These are phyloP conservation scores for Sander vitreus DNA, from an alignment of 2,113 vertebrate genomes.

Conservation along the genomic window DNA sequence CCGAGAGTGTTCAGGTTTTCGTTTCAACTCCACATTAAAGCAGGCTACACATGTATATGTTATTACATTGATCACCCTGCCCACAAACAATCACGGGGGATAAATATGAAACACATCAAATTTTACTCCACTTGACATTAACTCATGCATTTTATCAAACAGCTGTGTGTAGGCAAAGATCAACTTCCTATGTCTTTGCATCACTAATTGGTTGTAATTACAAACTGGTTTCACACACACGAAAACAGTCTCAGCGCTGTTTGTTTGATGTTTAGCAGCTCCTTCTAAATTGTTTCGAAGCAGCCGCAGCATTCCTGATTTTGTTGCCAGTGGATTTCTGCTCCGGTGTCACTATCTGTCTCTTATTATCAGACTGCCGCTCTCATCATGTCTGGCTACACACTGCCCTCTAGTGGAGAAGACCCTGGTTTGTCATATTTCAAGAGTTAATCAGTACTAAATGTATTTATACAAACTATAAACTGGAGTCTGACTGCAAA, in stretches of 20 bases:
- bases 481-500: neutral
- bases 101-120: conserved; percentile 4
- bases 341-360: conserved; percentile 46
- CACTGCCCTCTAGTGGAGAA: conserved; percentile 70
- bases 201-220: conserved; percentile 67
- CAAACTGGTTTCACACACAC: conserved; percentile 38
- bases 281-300: conserved; percentile 47
- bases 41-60: neutral
- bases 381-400: conserved; percentile 18
- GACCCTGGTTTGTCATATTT: neutral
- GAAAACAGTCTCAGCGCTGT: conserved; percentile 43
- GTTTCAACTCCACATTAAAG: conserved; percentile 45
- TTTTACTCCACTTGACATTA: conserved; percentile 66
- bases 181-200: conserved; percentile 53
- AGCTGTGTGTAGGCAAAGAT: conserved; percentile 71
- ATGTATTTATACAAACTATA: neutral
- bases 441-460: neutral
- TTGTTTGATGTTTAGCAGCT: conserved; percentile 65
- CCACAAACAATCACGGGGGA: neutral
- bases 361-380: conserved; percentile 27
- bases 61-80: conserved; percentile 17
- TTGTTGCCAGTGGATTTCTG: conserved; percentile 33
- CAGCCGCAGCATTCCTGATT: conserved; percentile 37
- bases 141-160: conserved; percentile 60
- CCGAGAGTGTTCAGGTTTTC: conserved; percentile 38